Evolutionary conservation across 2,797 vertebrate species (phyloP).

Genomic region (Anableps anableps): DNA sequence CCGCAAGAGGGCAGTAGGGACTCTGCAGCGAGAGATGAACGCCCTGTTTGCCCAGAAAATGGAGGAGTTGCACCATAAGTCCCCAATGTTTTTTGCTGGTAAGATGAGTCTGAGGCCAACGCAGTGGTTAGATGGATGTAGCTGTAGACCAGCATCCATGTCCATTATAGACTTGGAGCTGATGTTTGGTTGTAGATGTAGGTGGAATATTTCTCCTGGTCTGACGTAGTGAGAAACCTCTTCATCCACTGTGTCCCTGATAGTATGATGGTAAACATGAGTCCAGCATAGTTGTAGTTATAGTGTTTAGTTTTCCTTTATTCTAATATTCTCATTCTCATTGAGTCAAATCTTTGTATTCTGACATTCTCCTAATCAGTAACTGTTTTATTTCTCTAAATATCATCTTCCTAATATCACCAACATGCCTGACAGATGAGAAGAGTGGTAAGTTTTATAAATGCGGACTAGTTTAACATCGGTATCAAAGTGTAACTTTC

Average conservation of each 20-base stretch:
- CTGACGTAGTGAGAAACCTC: background rate
- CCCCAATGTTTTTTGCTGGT: conserved; percentile 94
- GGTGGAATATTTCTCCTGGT: background rate
- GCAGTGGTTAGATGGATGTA: conserved; percentile 15
- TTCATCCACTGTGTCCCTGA: conserved; percentile 1
- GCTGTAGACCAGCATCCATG: background rate
- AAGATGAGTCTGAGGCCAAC: conserved; percentile 76
- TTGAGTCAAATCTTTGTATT: conserved; percentile 3
- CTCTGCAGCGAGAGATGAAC: conserved; percentile 96
- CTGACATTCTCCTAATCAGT: background rate
- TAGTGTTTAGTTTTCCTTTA: background rate
- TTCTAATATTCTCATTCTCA: background rate
- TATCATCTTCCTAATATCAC: conserved; percentile 8
- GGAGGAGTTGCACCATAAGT: conserved; percentile 95
- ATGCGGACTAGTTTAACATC: background rate
- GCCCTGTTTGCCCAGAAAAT: conserved; percentile 94
- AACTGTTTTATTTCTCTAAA: conserved; percentile 26
- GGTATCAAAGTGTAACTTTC: background rate
- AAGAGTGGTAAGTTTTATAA: conserved; percentile 67
- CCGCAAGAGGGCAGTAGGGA: conserved; percentile 87
- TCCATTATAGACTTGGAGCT: background rate
- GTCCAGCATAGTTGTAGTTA: background rate
- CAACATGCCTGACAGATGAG: conserved; percentile 64
- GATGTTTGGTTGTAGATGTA: background rate
- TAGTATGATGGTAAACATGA: background rate